Conservation (phyloP, 1,140 invertebrate genomes). For the Aporrectodea caliginosa region DNA sequence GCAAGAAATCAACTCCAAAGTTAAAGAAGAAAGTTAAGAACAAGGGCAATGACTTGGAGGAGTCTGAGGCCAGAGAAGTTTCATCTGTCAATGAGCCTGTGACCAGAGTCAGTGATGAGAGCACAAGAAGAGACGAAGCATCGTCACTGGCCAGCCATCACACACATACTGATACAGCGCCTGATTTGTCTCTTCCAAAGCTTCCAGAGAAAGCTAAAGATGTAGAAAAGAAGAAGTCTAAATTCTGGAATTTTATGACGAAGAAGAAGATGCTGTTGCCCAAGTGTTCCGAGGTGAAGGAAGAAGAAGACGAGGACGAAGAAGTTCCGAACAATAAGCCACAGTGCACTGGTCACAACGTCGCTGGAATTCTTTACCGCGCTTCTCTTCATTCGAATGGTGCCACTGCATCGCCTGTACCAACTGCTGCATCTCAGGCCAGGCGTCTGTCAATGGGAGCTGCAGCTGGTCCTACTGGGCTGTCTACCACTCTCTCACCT, state of each 20-base stretch:
- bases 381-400: not conserved
- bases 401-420: not conserved
- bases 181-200: not conserved
- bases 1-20: not conserved
- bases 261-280: not conserved
- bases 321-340: not conserved
- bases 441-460: not conserved
- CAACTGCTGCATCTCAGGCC: not conserved
- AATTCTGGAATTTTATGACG: not conserved
- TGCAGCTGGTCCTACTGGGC: not conserved
- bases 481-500: not conserved
- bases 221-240: not conserved
- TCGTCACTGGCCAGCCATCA: not conserved
- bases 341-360: not conserved
- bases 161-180: too few species aligned
- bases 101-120: not conserved
- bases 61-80: not conserved
- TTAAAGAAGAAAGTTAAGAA: not conserved
- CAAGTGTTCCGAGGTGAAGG: not conserved
- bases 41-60: not conserved
- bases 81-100: not conserved
- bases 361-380: not conserved
- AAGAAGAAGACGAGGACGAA: not conserved
- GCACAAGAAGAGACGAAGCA: not conserved
- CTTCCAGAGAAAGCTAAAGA: not conserved